These are phyloP conservation scores for Pitta sordida DNA, from an alignment of 2,113 vertebrate genomes.

Conservation along the genomic window DNA sequence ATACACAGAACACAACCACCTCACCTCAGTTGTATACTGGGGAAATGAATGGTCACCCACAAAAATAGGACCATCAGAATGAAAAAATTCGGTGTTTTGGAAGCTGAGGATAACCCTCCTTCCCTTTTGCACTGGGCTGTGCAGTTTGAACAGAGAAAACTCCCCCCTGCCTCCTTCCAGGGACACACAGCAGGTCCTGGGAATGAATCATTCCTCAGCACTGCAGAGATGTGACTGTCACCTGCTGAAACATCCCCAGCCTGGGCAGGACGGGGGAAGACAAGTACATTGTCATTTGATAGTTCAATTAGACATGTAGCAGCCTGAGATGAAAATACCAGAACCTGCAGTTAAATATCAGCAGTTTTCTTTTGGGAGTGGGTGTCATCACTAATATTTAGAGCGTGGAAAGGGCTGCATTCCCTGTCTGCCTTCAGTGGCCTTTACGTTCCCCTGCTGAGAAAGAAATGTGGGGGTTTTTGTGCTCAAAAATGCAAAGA, in stretches of 20 bases:
- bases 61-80: rapidly evolving
- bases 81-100: rapidly evolving
- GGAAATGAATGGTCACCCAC: rapidly evolving
- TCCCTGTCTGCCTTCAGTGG: neutral
- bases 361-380: neutral
- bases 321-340: slow-evolving; percentile 27
- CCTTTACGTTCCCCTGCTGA: neutral
- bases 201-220: neutral
- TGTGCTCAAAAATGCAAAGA: neutral
- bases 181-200: neutral
- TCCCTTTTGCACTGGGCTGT: neutral
- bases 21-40: neutral
- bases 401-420: neutral
- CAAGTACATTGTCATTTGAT: neutral
- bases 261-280: neutral
- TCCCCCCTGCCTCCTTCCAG: neutral
- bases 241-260: neutral
- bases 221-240: neutral
- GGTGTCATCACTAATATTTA: neutral
- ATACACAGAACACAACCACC: too few relatives aligned
- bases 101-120: neutral
- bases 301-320: neutral
- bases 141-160: neutral
- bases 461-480: neutral
- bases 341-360: neutral